These are phyloP conservation scores for Agrochola macilenta DNA, from an alignment of 2,888 invertebrate species.

Conservation along the genomic window DNA sequence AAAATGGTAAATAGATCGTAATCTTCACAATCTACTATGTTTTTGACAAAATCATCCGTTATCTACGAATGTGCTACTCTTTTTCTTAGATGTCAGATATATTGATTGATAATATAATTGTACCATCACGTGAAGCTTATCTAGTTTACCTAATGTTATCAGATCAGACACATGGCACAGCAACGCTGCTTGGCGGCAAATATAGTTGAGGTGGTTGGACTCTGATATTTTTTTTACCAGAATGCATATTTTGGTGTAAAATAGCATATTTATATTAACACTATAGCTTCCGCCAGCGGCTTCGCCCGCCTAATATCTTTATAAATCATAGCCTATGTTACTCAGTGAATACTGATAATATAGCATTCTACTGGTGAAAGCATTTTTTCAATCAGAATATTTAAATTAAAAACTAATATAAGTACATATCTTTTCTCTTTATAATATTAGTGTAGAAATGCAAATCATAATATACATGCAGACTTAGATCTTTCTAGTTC, in stretches of 20 bases:
- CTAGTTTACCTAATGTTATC: background rate
- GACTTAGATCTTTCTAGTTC: background rate
- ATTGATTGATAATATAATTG: slow-evolving; percentile 48
- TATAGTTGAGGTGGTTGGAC: background rate
- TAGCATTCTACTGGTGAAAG: no score
- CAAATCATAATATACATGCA: background rate
- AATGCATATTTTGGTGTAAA: background rate
- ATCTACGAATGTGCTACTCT: slow-evolving; percentile 26
- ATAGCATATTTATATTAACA: background rate
- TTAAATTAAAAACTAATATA: no score
- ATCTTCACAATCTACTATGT: slow-evolving; percentile 28
- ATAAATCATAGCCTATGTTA: no score
- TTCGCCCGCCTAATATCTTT: no score
- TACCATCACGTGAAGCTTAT: slow-evolving; percentile 38
- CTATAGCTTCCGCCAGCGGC: no score
- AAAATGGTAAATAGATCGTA: slow-evolving; percentile 1
- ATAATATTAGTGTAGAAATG: background rate
- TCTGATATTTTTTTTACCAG: no score
- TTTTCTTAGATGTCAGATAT: slow-evolving; percentile 29
- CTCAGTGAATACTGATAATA: no score
- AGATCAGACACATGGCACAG: background rate
- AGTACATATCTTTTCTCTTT: no score
- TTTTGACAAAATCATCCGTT: slow-evolving; percentile 31
- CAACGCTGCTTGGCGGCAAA: background rate
- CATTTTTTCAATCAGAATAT: no score